A percentile compares a stretch with the other conserved stretches of the same genome.
Conservation (phyloP, 2,113 vertebrate species). For the Pituophis catenifer region DNA sequence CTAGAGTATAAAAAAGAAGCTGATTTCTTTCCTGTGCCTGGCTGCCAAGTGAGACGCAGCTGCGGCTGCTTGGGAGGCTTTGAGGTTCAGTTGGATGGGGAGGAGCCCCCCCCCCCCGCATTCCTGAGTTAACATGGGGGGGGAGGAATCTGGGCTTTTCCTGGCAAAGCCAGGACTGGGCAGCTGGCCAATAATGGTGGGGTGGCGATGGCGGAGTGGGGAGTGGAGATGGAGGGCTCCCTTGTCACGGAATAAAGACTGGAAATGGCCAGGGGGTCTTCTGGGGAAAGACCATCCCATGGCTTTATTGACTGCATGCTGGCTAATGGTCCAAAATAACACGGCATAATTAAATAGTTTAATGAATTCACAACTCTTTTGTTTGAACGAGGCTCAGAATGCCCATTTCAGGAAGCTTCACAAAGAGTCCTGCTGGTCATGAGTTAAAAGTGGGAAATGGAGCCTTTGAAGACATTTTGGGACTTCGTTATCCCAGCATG, state of each 20-base stretch:
- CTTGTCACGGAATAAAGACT: constrained; percentile 82
- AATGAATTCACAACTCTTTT: constrained; percentile 94
- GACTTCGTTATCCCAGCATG: constrained; percentile 99
- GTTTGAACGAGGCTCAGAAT: constrained; percentile 79
- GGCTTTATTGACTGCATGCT: constrained; percentile 84
- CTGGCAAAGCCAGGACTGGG: constrained; percentile 74
- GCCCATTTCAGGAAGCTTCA: constrained; percentile 78
- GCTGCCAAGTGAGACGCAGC: constrained; percentile 77
- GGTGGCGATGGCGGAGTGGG: constrained; percentile 20
- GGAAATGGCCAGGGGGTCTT: constrained; percentile 81
- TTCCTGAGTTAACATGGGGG: background rate
- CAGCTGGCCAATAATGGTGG: constrained; percentile 73
- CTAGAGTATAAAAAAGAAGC: constrained; percentile 85
- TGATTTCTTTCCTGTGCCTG: constrained; percentile 89
- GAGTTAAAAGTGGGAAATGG: constrained; percentile 91
- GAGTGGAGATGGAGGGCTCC: constrained; percentile 58
- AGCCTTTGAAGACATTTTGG: constrained; percentile 98
- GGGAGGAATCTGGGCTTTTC: background rate
- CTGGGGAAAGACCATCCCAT: constrained; percentile 75
- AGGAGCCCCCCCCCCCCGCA: constrained; percentile 40
- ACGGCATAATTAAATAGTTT: constrained; percentile 95
- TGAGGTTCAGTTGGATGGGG: constrained; percentile 61
- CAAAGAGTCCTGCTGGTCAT: constrained; percentile 81
- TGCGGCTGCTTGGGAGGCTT: constrained; percentile 52
- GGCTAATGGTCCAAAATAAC: constrained; percentile 84